These are phyloP conservation scores for Sebastolobus alascanus DNA, from an alignment of 2,797 vertebrate genomes.

Conservation along the genomic window DNA sequence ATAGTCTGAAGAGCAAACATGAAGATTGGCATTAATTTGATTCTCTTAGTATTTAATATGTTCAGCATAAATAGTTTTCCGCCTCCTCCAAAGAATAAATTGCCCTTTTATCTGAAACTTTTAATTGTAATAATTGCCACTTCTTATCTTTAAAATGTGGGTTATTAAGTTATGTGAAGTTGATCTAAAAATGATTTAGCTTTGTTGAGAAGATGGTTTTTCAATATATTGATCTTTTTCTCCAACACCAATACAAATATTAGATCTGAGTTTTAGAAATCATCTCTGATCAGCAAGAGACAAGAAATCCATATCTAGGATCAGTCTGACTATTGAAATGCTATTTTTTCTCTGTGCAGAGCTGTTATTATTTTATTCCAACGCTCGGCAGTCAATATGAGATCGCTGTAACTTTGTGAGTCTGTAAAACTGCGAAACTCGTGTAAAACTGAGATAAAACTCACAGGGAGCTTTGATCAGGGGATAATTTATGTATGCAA, in stretches of 20 bases:
- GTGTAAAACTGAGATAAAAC: constrained; percentile 50
- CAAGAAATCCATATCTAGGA: constrained; percentile 3
- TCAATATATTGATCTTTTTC: neutral
- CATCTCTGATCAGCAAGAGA: constrained; percentile 3
- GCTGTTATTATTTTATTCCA: constrained; percentile 52
- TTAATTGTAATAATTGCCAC: neutral
- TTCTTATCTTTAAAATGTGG: neutral
- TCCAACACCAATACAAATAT: neutral
- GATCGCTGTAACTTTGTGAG: constrained; percentile 48
- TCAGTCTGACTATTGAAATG: constrained; percentile 14
- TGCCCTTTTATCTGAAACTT: neutral
- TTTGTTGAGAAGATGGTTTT: neutral
- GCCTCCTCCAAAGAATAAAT: neutral
- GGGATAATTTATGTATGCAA: constrained; percentile 68
- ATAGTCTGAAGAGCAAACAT: neutral
- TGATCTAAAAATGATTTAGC: neutral
- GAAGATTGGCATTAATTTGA: neutral
- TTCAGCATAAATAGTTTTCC: neutral
- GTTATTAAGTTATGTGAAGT: neutral
- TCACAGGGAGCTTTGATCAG: constrained; percentile 67
- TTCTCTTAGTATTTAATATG: neutral
- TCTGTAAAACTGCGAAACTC: constrained; percentile 63
- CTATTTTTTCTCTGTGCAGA: constrained; percentile 20
- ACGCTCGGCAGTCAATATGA: constrained; percentile 38
- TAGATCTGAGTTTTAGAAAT: neutral